Evolutionary conservation across 2,888 invertebrate genomes (phyloP), one percentile per base, ranked within the genome.

Genomic region (Spodoptera exigua): DNA sequence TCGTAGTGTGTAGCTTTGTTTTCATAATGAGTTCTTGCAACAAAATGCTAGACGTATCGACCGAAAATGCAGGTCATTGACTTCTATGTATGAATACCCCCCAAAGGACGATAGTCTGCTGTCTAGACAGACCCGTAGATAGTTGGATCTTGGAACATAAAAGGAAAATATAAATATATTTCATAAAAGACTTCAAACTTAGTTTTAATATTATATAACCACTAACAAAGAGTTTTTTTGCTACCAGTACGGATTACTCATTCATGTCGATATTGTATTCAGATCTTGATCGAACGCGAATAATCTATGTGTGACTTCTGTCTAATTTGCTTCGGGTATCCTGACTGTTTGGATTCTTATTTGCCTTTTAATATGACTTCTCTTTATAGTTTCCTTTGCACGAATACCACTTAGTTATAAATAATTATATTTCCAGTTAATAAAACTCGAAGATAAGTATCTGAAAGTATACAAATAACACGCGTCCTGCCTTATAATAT

Each of bases 221-320:
- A 37, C 7, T 27, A 27, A 27, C 27, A 9, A 27, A 27, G 27
- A 41, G 11, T 12, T 47, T 61, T 67, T 71, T 64, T 73, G 60
- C 54, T 36, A 14, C 12, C 70, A n/a, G 48, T 69, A 61, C 56
- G 54, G 49, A 61, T 71, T 74, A 57, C 70, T 73, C 56, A 69
- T 73, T 73, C 60, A 61, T 49, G 52, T 69, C 53, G 34, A 73
- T 71, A 65, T 65, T 40, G 74, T 71, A 71, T 71, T 71, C 71
- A 55, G 61, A 65, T 73, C 70, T 73, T 71, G 71, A 71, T 74
- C 71, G 61, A 54, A 58, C 47, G 48, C 65, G 57, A 65, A 74
- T 71, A 71, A 74, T 65, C 73, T 70, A 71, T 74, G 70, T 71
- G 70, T 70, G 71, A 74, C 74, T 73, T 65, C 61, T 71, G 74